phyloP scores from a whole-genome alignment of 2,888 invertebrate species.

The Mesorhabditis spiculigera region DNA sequence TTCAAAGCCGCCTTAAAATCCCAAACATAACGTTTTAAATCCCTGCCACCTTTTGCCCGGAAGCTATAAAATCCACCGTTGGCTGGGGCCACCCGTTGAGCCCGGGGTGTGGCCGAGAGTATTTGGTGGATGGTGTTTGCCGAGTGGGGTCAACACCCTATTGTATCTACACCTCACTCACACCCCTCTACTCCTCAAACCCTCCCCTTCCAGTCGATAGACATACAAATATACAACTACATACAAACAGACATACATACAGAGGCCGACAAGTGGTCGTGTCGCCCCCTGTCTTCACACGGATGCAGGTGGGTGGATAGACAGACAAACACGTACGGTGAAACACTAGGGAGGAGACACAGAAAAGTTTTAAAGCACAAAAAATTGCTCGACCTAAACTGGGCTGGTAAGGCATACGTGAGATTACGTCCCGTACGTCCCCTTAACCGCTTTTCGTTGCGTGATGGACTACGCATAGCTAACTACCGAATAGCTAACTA shows the following conservation, averaged over 20 bases:
- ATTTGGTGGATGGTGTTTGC: not conserved
- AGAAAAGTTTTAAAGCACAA: not conserved
- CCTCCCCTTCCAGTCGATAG: too few relatives aligned
- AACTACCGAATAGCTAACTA: too few relatives aligned
- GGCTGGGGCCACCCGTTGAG: too few relatives aligned
- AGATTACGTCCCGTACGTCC: too few relatives aligned
- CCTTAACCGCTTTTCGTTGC: too few relatives aligned
- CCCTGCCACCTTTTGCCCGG: not conserved
- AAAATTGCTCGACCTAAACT: not conserved
- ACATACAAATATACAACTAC: not conserved
- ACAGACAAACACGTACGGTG: too few relatives aligned
- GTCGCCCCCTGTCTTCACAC: not conserved
- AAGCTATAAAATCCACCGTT: too few relatives aligned
- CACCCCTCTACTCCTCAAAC: too few relatives aligned
- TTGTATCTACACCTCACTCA: not conserved
- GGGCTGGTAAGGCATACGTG: too few relatives aligned
- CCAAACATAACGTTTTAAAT: not conserved
- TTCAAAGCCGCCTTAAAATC: not conserved
- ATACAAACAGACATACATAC: not conserved
- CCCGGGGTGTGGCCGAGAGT: too few relatives aligned
- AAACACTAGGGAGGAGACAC: not conserved
- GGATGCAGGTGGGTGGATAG: too few relatives aligned
- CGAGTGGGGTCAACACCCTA: constrained; percentile 1
- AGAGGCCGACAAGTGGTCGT: not conserved
- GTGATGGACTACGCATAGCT: too few relatives aligned